Evolutionary conservation across 2,113 vertebrate genomes (phyloP), one percentile per base, ranked within the genome.

Genomic region (Cettia cetti): DNA sequence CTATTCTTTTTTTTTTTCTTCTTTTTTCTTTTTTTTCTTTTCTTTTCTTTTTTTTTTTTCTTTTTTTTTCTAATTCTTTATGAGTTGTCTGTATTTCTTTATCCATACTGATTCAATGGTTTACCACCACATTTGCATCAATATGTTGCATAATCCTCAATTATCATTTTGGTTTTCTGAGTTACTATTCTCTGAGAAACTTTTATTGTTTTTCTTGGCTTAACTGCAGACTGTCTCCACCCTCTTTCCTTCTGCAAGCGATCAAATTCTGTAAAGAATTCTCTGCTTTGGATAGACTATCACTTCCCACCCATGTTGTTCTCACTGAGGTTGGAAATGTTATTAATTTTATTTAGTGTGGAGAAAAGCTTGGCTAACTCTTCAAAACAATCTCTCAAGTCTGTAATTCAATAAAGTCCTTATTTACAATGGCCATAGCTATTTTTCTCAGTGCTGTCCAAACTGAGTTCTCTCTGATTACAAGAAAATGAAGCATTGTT

Each of bases 231-330:
- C 47, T 44, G 22, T 47, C 50, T 83, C 95, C 93, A 82, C 94
- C 85, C 90, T 86, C 47, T 64, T 83, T 63, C 71, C 76, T 88
- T 95, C 82, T 95, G 87, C 50, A 90, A 40, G 47, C 31, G 75
- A 95, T 70, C 79, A 75, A 81, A 88, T 83, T 74, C 64, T 82
- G 35, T 64, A 89, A 64, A 74, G 66, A 93, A 88, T 94, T 82
- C 39, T 87, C 78, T 1, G 1, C 50, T 95, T 94, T 88, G 93
- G 85, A 54, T 54, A 86, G 78, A 80, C 33, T 79, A 28, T 76
- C 2, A 1, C 39, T 96, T 96, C 96, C 95, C 90, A 82, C 90
- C 88, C 92, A 70, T 95, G 81, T 53, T 92, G 57, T 89, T 91
- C 74, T 89, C 70, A 56, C 52, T 92, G 90, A 88, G 80, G 49